Conservation (phyloP, 1,140 invertebrate species). For the Euura lappo region DNA sequence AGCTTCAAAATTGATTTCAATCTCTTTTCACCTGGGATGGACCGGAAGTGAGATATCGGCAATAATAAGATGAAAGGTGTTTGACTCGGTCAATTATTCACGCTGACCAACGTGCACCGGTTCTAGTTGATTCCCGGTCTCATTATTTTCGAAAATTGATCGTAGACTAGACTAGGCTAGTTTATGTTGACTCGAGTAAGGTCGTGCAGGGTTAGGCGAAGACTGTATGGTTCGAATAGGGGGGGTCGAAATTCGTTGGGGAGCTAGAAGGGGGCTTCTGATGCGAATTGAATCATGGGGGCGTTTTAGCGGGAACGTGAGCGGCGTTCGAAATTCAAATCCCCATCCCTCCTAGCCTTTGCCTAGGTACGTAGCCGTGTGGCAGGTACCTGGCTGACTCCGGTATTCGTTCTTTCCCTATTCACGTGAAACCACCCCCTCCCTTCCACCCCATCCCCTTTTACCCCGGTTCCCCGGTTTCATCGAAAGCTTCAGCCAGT, state of each 20-base stretch:
- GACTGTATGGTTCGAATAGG: background rate
- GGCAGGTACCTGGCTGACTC: too few relatives aligned
- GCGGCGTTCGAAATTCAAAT: conserved; percentile 50
- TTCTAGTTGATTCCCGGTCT: too few relatives aligned
- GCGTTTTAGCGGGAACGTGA: conserved; percentile 58
- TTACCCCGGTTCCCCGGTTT: background rate
- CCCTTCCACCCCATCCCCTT: background rate
- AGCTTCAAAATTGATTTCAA: too few relatives aligned
- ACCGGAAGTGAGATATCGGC: too few relatives aligned
- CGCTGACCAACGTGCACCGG: too few relatives aligned
- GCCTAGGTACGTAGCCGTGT: too few relatives aligned
- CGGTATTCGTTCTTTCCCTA: background rate
- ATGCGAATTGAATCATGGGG: conserved; percentile 61
- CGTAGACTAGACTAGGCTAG: background rate
- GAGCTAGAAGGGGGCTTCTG: conserved; percentile 41
- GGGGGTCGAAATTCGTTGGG: conserved; percentile 9
- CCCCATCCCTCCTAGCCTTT: conserved; percentile 19
- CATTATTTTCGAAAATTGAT: too few relatives aligned
- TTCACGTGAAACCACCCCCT: background rate
- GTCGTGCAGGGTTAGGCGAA: background rate
- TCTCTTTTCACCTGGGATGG: too few relatives aligned
- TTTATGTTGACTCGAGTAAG: background rate
- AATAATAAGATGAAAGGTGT: too few relatives aligned
- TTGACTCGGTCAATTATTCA: too few relatives aligned
- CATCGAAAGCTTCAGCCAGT: background rate